Evolutionary conservation across 2,888 invertebrate species (phyloP), one percentile per base, ranked within the genome.

Genomic region (Salticus scenicus): DNA sequence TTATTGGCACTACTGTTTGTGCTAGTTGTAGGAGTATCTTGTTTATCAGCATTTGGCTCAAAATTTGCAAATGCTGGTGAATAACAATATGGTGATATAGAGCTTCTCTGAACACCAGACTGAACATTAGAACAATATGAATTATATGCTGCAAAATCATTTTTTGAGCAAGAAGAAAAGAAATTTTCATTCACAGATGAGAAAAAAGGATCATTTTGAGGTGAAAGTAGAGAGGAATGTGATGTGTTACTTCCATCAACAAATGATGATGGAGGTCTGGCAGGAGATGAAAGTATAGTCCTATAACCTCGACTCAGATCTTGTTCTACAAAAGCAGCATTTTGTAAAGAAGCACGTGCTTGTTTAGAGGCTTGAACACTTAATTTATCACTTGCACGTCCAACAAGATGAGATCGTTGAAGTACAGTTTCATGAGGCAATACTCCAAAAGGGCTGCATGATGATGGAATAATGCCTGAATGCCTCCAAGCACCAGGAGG

Each of bases 401-500:
- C 82, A 24, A 87, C 84, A 14, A 79, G 51, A 81, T 87, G 87
- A 66, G 87, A 80, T 51, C 88, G 83, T n/a, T 88, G 88, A 37
- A 88, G 74, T 4, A 89, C 88, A 57, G 89, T 87, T 80, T 89
- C 88, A 73, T 89, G 89, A 27, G 89, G 89, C 20, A 89, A 69
- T 10, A 89, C 87, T 1, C 89, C 89, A 87, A 89, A 89, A 41
- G 89, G 89, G 24, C 89, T 87, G 42, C 87, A 88, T 2, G 88
- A 57, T 31, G 88, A 82, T 27, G 88, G 87, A 51, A 88, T 87
- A 17, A 89, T 89, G 30, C 87, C 88, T 12, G 89, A 87, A 63
- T 88, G 88, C 14, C 89, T 83, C 89, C 89, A 89, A 31, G 88
- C 87, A 28, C 88, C 81, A 8, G 88, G 87, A 42, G 89, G 81